Conservation (phyloP, 2,113 vertebrate genomes). For the Microcebus ravelobensis region DNA sequence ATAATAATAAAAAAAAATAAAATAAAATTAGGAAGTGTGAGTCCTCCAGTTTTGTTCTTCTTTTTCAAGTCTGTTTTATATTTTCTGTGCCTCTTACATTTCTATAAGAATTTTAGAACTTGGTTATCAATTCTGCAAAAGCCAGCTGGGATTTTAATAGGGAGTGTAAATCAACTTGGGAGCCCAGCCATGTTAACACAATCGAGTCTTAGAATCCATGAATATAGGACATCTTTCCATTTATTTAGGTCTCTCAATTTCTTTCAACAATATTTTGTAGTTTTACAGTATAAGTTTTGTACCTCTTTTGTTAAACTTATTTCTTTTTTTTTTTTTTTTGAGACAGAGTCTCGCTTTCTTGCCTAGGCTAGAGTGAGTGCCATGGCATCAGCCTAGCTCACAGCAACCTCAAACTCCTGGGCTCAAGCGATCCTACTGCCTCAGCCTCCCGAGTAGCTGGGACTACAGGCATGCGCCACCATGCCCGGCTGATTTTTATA, state of each 20-base stretch:
- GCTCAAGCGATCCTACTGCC: too few species aligned
- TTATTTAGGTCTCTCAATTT: not conserved
- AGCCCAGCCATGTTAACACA: not conserved
- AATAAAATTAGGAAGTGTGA: not conserved
- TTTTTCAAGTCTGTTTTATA: not conserved
- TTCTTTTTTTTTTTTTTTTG: too few species aligned
- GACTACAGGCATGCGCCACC: too few species aligned
- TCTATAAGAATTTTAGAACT: not conserved
- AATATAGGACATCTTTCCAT: not conserved
- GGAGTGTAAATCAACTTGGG: not conserved
- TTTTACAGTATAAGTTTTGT: not conserved
- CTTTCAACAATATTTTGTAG: not conserved
- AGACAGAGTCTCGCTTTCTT: too few species aligned
- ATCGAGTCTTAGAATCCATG: not conserved
- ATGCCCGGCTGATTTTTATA: too few species aligned
- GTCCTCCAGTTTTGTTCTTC: not conserved
- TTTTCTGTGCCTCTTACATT: not conserved
- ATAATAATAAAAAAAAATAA: too few species aligned
- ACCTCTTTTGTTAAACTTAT: not conserved
- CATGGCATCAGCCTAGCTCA: too few species aligned
- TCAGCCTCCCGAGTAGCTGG: too few species aligned
- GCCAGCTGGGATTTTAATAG: not conserved
- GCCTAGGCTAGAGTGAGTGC: too few species aligned
- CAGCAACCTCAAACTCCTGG: too few species aligned
- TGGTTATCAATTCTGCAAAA: not conserved